Percentiles rank a stretch among this genome's conserved stretches.
Conservation (phyloP, 2,888 invertebrate species). For the Nasonia oneida region DNA sequence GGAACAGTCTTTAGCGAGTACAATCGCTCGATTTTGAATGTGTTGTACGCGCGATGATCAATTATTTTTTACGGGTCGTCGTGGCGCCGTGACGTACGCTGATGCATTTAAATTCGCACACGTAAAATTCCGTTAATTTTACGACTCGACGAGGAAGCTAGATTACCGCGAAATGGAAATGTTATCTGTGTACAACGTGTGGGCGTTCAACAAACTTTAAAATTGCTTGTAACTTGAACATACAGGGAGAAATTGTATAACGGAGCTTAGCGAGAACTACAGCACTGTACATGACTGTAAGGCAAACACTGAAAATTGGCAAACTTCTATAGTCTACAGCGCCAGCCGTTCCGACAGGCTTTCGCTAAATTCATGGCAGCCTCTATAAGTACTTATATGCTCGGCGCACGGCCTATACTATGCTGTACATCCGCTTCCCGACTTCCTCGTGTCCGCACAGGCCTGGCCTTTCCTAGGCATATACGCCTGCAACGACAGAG, state of each 20-base stretch:
- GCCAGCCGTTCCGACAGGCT: background rate
- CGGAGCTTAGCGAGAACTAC: background rate
- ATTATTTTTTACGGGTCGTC: background rate
- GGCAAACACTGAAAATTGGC: background rate
- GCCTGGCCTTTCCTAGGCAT: constrained; percentile 14
- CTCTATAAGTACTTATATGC: background rate
- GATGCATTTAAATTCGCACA: background rate
- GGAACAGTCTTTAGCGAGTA: too few relatives aligned
- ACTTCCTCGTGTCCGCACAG: constrained; percentile 12
- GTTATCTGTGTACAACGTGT: background rate
- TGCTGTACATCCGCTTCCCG: background rate
- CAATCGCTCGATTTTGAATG: background rate
- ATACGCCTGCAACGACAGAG: background rate
- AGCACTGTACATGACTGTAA: background rate
- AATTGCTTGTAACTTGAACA: background rate
- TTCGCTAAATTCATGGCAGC: background rate
- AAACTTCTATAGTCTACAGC: background rate
- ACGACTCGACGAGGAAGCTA: background rate
- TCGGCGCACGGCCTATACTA: background rate
- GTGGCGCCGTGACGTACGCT: background rate
- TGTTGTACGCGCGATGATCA: background rate
- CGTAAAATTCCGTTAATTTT: background rate
- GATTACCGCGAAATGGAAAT: background rate
- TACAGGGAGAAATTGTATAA: background rate
- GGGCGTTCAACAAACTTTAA: background rate